A percentile compares a stretch with the other conserved stretches of the same genome.
Conservation (phyloP, 2,888 invertebrate genomes). For the Maniola hyperantus region DNA sequence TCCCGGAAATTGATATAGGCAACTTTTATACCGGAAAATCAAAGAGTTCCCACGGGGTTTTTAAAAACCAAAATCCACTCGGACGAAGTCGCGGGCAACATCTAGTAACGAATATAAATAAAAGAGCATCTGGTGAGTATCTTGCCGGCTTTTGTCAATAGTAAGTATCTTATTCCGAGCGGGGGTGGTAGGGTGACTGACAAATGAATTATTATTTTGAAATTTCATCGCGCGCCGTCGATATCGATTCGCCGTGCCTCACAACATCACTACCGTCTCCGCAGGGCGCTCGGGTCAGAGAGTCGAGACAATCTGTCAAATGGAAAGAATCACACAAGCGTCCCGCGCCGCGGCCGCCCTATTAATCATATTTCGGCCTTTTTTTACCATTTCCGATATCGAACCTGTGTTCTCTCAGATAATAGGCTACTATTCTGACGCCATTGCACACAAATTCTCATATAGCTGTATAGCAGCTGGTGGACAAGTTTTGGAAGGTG, state of each 20-base stretch:
- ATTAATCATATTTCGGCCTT: slow-evolving; percentile 80
- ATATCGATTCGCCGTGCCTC: slow-evolving; percentile 55
- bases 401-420: slow-evolving; percentile 76
- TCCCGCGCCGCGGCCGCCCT: slow-evolving; percentile 69
- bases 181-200: too few relatives aligned
- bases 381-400: slow-evolving; percentile 77
- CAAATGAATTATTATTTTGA: too few relatives aligned
- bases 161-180: too few relatives aligned
- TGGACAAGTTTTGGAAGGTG: background rate
- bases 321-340: slow-evolving; percentile 76
- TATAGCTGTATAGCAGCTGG: slow-evolving; percentile 5
- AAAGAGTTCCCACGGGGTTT: too few relatives aligned
- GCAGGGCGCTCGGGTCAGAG: slow-evolving; percentile 78
- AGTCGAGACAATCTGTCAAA: slow-evolving; percentile 82
- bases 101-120: too few relatives aligned
- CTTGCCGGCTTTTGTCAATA: too few relatives aligned
- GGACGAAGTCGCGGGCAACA: too few relatives aligned
- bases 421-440: slow-evolving; percentile 74
- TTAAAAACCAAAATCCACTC: too few relatives aligned
- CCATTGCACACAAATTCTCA: slow-evolving; percentile 46
- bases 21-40: too few relatives aligned
- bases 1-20: too few relatives aligned
- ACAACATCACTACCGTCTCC: slow-evolving; percentile 73
- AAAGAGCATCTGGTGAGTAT: too few relatives aligned
- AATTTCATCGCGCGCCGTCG: slow-evolving; percentile 44